Conservation (phyloP, 2,888 invertebrate species). For the Icerya purchasi region DNA sequence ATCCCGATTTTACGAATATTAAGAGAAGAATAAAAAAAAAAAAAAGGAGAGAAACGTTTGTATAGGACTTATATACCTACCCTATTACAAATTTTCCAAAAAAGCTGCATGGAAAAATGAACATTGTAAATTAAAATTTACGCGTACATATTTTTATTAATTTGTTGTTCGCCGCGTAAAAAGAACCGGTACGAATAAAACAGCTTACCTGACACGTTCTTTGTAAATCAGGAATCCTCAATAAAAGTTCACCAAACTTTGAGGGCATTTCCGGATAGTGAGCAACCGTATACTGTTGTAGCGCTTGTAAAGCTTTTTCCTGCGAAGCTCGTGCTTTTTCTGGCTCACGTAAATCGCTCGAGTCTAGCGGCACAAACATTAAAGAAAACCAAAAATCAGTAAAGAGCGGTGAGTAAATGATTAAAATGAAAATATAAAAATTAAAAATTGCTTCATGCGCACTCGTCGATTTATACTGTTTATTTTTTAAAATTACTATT, state of each 20-base stretch:
- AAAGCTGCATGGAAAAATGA: conserved; percentile 25
- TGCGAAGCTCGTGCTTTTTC: conserved; percentile 84
- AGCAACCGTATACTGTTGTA: conserved; percentile 73
- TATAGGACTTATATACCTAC: too few relatives aligned
- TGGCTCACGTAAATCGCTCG: conserved; percentile 77
- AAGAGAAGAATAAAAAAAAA: too few relatives aligned
- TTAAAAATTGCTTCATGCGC: too few relatives aligned
- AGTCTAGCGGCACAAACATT: too few relatives aligned
- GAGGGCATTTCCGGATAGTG: conserved; percentile 84
- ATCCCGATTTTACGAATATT: too few relatives aligned
- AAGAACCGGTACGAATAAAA: background rate
- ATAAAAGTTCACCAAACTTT: conserved; percentile 80
- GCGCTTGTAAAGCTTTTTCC: conserved; percentile 75
- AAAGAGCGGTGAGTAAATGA: too few relatives aligned
- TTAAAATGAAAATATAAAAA: too few relatives aligned
- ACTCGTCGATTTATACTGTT: too few relatives aligned
- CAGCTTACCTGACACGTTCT: conserved; percentile 68
- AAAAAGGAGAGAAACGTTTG: too few relatives aligned
- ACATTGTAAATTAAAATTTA: conserved; percentile 6
- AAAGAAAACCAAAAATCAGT: too few relatives aligned
- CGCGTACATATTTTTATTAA: conserved; percentile 25
- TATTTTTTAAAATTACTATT: too few relatives aligned
- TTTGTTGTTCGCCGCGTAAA: background rate
- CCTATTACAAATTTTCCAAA: too few relatives aligned
- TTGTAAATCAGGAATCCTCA: conserved; percentile 84